Percentiles rank a stretch among this genome's conserved stretches.
phyloP scores from a whole-genome alignment of 2,113 vertebrate genomes.

The Gnathonemus echidnorhynchus region DNA sequence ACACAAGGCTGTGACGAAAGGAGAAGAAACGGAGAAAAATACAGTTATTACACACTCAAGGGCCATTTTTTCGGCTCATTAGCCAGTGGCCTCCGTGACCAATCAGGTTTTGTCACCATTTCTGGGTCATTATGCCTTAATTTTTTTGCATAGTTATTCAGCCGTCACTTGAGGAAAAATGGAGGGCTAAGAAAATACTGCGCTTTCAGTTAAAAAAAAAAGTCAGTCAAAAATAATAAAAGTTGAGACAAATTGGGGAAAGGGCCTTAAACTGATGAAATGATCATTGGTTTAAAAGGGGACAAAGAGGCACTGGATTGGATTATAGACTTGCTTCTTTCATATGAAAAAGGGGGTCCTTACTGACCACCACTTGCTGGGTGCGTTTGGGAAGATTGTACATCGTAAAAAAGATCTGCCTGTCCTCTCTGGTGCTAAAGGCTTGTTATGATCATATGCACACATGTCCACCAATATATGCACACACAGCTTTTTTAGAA shows the following conservation, averaged over 20 bases:
- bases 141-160: slow-evolving; percentile 97
- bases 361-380: slow-evolving; percentile 65
- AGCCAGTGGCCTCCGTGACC: slow-evolving; percentile 94
- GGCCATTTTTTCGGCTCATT: slow-evolving; percentile 95
- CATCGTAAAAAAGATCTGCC: slow-evolving; percentile 75
- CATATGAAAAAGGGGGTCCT: slow-evolving; percentile 59
- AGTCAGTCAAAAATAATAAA: slow-evolving; percentile 60
- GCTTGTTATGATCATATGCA: background rate
- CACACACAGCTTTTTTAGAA: background rate
- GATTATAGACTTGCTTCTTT: slow-evolving; percentile 74
- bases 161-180: slow-evolving; percentile 84
- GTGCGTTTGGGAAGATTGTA: slow-evolving; percentile 75
- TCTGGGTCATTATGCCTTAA: slow-evolving; percentile 96
- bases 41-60: slow-evolving; percentile 98
- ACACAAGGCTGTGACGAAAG: slow-evolving; percentile 98
- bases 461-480: background rate
- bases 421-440: slow-evolving; percentile 52
- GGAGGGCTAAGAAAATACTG: slow-evolving; percentile 67
- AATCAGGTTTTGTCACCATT: slow-evolving; percentile 94
- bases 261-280: slow-evolving; percentile 70
- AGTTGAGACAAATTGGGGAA: slow-evolving; percentile 54
- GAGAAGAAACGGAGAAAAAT: slow-evolving; percentile 87
- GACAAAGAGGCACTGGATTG: slow-evolving; percentile 69
- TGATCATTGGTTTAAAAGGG: slow-evolving; percentile 75
- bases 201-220: slow-evolving; percentile 60